These are phyloP conservation scores for Tragulus kanchil DNA, from an alignment of 2,113 vertebrate species.

Conservation along the genomic window DNA sequence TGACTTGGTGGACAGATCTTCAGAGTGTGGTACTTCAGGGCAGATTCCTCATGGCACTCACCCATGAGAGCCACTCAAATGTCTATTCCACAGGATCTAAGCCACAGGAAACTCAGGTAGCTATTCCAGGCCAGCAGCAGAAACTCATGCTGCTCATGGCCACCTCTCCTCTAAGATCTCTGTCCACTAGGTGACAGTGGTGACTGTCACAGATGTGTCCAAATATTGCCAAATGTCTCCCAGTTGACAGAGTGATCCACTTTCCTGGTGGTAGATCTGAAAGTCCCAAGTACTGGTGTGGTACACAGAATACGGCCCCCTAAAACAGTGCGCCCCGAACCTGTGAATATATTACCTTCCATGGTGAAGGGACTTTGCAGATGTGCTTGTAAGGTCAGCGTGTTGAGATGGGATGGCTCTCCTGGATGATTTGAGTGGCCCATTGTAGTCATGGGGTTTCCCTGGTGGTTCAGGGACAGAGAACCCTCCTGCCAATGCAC, in stretches of 20 bases:
- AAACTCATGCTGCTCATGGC: neutral
- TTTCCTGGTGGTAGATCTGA: neutral
- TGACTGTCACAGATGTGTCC: neutral
- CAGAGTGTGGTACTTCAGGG: neutral
- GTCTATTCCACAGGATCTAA: neutral
- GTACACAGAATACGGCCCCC: neutral
- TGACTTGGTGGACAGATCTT: neutral
- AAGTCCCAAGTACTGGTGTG: neutral
- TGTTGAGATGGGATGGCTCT: neutral
- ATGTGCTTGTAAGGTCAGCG: neutral
- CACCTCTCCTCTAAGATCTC: neutral
- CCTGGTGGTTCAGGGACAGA: neutral
- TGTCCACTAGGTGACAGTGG: neutral
- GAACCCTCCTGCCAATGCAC: neutral
- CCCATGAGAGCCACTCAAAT: neutral
- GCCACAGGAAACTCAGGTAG: neutral
- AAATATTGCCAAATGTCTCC: slow-evolving; percentile 8
- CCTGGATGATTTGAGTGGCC: neutral
- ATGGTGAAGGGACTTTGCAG: neutral
- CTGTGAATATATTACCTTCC: neutral
- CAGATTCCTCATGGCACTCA: neutral
- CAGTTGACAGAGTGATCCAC: neutral
- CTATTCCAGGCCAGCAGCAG: neutral
- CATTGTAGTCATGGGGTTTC: neutral
- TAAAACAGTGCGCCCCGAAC: neutral